A percentile compares a stretch with the other conserved stretches of the same genome.
Evolutionary conservation across 2,888 invertebrate species (phyloP).

Genomic region (Rambutsinella grinnellia): DNA sequence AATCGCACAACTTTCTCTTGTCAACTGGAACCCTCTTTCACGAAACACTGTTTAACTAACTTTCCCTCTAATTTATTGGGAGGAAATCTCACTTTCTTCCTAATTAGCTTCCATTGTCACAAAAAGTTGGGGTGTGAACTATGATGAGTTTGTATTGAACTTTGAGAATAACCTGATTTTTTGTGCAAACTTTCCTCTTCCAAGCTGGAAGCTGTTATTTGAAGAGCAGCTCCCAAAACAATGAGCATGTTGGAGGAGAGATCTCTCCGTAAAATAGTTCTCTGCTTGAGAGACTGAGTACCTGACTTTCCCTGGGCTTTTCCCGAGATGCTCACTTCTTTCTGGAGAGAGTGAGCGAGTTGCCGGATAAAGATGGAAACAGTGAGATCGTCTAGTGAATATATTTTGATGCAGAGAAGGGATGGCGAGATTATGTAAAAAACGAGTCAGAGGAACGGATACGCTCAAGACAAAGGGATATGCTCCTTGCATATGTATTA

Average conservation of each 20-base stretch:
- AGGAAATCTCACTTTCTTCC: no score
- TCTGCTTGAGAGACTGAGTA: background rate
- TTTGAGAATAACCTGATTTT: no score
- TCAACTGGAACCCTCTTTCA: no score
- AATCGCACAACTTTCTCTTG: background rate
- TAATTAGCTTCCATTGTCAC: no score
- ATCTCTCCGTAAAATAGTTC: constrained; percentile 33
- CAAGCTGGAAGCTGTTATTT: background rate
- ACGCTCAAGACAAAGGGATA: background rate
- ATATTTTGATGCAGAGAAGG: background rate
- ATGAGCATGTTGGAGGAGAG: constrained; percentile 29
- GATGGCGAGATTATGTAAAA: background rate
- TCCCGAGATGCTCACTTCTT: background rate
- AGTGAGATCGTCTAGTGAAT: background rate
- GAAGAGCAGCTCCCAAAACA: constrained; percentile 32
- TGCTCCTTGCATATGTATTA: no score
- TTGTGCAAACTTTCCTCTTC: background rate
- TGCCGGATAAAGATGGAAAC: background rate
- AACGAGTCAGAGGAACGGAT: background rate
- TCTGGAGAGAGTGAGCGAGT: background rate
- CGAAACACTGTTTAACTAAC: no score
- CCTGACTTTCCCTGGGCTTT: background rate
- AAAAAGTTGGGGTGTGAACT: no score
- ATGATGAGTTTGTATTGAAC: no score
- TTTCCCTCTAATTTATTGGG: no score